Percentiles rank a stretch among this genome's conserved stretches.
These are phyloP conservation scores for Thryonomys swinderianus DNA, from an alignment of 2,113 vertebrate genomes.

Conservation along the genomic window DNA sequence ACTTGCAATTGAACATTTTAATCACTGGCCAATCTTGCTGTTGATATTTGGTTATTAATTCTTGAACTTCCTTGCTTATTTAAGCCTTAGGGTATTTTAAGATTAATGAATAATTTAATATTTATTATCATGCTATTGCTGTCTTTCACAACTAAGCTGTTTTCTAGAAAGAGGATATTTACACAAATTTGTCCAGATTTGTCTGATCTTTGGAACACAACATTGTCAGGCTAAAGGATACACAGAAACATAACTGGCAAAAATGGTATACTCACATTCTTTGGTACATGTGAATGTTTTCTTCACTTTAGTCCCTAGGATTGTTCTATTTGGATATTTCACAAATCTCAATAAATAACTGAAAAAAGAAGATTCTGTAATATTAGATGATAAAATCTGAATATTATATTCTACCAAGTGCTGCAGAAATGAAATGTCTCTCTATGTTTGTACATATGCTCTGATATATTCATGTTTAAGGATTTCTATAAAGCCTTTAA, in stretches of 20 bases:
- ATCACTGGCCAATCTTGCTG: background rate
- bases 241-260: background rate
- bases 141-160: background rate
- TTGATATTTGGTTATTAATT: slow-evolving; percentile 15
- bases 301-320: background rate
- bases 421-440: slow-evolving; percentile 38
- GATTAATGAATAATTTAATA: slow-evolving; percentile 31
- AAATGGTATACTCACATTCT: background rate
- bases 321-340: slow-evolving; percentile 1
- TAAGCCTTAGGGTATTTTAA: background rate
- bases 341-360: background rate
- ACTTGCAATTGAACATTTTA: background rate
- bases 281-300: slow-evolving; percentile 1
- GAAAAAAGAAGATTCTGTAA: slow-evolving; percentile 24
- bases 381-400: slow-evolving; percentile 40
- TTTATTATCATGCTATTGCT: background rate
- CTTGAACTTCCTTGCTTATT: background rate
- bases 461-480: slow-evolving; percentile 46
- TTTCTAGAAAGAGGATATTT: background rate
- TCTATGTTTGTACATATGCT: slow-evolving; percentile 43
- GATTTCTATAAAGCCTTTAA: slow-evolving; percentile 46
- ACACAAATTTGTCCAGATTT: background rate
- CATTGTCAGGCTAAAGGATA: background rate
- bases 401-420: slow-evolving; percentile 22
- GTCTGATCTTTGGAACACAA: slow-evolving; percentile 6